A percentile compares a stretch with the other conserved stretches of the same genome.
Evolutionary conservation across 2,797 vertebrate genomes (phyloP).

Genomic region (Platalea minor): DNA sequence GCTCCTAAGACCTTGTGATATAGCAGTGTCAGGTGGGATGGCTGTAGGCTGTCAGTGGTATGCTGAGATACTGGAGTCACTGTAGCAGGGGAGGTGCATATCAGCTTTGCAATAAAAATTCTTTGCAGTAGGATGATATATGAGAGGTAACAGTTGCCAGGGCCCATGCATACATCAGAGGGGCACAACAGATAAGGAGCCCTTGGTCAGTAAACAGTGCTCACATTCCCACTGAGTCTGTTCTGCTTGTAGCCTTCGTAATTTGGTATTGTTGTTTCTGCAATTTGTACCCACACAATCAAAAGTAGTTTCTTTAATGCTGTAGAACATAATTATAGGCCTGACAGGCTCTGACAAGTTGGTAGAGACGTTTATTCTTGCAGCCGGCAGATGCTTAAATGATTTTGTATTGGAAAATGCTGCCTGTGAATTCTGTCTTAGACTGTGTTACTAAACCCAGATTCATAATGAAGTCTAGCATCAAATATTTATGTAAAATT

Average conservation of each 20-base stretch:
- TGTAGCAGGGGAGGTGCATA: neutral
- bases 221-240: neutral
- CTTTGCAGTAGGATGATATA: neutral
- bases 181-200: neutral
- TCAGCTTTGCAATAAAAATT: neutral
- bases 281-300: neutral
- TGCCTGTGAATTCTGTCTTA: constrained; percentile 28
- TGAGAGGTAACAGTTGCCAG: neutral
- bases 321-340: constrained; percentile 51
- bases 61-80: neutral
- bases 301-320: constrained; percentile 51
- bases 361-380: constrained; percentile 58
- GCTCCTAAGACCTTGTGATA: neutral
- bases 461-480: constrained; percentile 35
- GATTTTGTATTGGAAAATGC: constrained; percentile 60
- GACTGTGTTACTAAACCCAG: neutral
- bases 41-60: neutral
- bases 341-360: constrained; percentile 64
- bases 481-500: constrained; percentile 51
- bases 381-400: constrained; percentile 41
- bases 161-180: neutral
- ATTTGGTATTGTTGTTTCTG: constrained; percentile 25
- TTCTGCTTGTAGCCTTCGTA: neutral
- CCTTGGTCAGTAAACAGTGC: neutral
- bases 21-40: neutral